A percentile compares a stretch with the other conserved stretches of the same genome.
Conservation (phyloP, 1,140 invertebrate species). For the Ceratosolen fusciceps region DNA sequence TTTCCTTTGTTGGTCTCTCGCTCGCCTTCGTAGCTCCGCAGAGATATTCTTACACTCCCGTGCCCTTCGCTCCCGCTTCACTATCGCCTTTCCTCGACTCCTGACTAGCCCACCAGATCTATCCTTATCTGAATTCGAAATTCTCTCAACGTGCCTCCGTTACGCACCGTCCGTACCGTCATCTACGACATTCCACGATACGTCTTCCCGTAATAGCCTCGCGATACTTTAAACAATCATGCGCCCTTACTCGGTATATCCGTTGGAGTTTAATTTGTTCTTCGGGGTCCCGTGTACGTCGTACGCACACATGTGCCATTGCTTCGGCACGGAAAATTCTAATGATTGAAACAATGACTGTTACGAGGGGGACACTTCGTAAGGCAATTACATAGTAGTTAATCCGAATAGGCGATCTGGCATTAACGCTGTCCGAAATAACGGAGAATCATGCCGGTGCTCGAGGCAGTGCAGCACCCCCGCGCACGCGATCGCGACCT, state of each 20-base stretch:
- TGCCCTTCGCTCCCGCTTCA: not conserved
- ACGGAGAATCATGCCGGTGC: not conserved
- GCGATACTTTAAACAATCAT: too few species aligned
- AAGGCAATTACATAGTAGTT: not conserved
- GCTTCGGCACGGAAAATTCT: not conserved
- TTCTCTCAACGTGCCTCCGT: too few species aligned
- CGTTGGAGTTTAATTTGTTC: too few species aligned
- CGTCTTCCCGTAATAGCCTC: too few species aligned
- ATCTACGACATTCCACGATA: too few species aligned
- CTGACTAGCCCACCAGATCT: too few species aligned
- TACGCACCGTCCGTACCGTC: too few species aligned
- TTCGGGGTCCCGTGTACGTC: too few species aligned
- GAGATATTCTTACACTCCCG: not conserved
- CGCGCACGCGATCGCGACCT: not conserved
- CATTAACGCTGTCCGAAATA: not conserved
- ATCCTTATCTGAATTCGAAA: too few species aligned
- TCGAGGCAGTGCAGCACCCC: not conserved
- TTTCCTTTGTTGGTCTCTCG: not conserved
- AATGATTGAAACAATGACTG: not conserved
- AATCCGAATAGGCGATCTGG: slow-evolving; percentile 7
- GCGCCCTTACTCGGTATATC: too few species aligned
- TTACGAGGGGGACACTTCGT: not conserved
- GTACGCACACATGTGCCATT: too few species aligned
- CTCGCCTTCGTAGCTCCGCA: not conserved
- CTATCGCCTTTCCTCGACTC: too few species aligned